Evolutionary conservation across 2,113 vertebrate genomes (phyloP).

Genomic region (Atrichornis clamosus): DNA sequence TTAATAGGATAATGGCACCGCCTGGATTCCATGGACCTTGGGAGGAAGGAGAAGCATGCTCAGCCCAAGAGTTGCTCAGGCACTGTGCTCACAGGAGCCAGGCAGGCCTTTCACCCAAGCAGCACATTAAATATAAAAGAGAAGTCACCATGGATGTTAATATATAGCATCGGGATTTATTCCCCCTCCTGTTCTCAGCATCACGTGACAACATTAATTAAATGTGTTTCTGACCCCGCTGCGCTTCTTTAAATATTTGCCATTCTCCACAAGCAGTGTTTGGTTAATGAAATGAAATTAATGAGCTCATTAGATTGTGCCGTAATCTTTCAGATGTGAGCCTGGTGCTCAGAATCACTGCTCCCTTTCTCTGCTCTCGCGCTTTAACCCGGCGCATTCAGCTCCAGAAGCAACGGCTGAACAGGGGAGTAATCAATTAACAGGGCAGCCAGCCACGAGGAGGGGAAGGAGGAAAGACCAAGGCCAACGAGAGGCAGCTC

Average conservation of each 20-base stretch:
- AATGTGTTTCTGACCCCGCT: constrained; percentile 71
- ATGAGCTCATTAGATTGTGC: constrained; percentile 70
- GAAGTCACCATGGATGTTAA: constrained; percentile 29
- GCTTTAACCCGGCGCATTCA: neutral
- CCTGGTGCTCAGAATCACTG: neutral
- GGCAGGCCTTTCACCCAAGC: neutral
- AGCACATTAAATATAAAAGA: constrained; percentile 35
- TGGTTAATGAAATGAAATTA: constrained; percentile 75
- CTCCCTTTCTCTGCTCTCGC: neutral
- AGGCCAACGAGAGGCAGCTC: neutral
- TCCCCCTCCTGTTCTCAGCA: constrained; percentile 13
- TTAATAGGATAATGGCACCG: fast-evolving
- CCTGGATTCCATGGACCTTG: neutral
- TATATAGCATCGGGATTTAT: constrained; percentile 49
- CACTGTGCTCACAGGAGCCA: neutral
- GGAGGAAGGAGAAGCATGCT: neutral
- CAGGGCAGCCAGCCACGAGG: neutral
- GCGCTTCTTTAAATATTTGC: constrained; percentile 73
- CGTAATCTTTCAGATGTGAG: constrained; percentile 62
- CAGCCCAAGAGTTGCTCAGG: neutral
- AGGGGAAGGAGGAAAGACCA: neutral
- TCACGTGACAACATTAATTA: constrained; percentile 68
- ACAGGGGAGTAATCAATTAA: constrained; percentile 24
- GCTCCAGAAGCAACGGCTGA: neutral
- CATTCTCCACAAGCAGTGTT: constrained; percentile 67